Conservation (phyloP, 1,140 invertebrate species). For the Harpegnathos saltator region DNA sequence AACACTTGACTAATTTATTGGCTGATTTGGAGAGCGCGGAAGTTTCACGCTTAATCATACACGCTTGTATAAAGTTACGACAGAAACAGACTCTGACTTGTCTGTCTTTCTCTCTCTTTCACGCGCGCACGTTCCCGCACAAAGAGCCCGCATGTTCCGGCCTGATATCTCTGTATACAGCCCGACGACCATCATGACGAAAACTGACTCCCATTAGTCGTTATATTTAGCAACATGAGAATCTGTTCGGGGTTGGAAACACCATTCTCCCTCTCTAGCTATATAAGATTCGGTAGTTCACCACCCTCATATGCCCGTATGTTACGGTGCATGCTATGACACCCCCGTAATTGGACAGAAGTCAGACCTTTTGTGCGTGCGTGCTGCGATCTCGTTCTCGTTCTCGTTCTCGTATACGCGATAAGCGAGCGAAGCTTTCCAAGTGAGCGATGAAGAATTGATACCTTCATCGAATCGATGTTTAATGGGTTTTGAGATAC, state of each 20-base stretch:
- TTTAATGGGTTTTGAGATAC: too few species aligned
- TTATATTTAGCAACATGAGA: constrained; percentile 79
- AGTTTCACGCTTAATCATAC: constrained; percentile 34
- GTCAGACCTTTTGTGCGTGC: neutral
- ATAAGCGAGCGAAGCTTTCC: neutral
- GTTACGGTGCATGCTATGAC: constrained; percentile 60
- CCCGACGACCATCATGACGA: constrained; percentile 69
- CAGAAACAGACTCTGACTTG: neutral
- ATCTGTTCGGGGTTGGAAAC: constrained; percentile 76
- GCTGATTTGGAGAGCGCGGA: constrained; percentile 1
- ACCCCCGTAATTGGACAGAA: constrained; percentile 62
- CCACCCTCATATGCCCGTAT: constrained; percentile 75
- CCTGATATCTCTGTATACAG: constrained; percentile 62
- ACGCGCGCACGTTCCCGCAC: constrained; percentile 34
- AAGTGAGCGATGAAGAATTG: constrained; percentile 32
- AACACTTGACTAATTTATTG: neutral
- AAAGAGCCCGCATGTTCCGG: constrained; percentile 72
- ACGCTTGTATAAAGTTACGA: constrained; percentile 11
- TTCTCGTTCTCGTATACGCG: too few species aligned
- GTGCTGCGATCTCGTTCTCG: too few species aligned
- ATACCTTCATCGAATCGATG: constrained; percentile 17
- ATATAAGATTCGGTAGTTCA: constrained; percentile 41
- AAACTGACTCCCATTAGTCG: constrained; percentile 74
- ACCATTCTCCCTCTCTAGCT: constrained; percentile 54
- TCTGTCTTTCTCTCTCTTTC: constrained; percentile 15